phyloP scores from a whole-genome alignment of 2,797 vertebrate species.

The Sebastes matsubarae region DNA sequence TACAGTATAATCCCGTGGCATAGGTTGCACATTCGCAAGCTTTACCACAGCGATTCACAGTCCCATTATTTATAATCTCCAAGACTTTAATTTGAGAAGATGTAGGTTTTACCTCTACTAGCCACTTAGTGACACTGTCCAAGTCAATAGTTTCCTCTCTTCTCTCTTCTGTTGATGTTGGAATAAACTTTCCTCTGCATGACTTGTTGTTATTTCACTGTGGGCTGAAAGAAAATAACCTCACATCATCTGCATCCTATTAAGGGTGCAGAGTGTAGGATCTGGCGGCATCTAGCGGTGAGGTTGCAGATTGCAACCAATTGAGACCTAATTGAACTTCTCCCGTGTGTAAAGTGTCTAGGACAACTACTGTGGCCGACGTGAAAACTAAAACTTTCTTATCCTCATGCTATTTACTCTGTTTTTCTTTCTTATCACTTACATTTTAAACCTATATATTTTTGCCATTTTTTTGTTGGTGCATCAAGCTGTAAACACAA shows the following conservation, averaged over 20 bases:
- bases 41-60: neutral
- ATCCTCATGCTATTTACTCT: neutral
- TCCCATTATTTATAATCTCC: neutral
- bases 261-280: neutral
- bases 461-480: neutral
- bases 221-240: neutral
- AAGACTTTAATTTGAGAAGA: neutral
- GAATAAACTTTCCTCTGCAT: neutral
- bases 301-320: neutral
- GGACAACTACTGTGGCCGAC: too few relatives aligned
- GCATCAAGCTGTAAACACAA: neutral
- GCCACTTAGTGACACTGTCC: neutral
- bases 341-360: too few relatives aligned
- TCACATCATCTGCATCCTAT: neutral
- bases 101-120: neutral
- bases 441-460: neutral
- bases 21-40: neutral
- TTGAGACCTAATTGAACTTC: neutral
- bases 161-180: neutral
- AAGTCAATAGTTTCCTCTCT: neutral
- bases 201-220: neutral
- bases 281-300: neutral
- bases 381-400: neutral
- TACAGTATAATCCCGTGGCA: neutral
- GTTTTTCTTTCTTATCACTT: neutral